Conservation (phyloP, 2,113 vertebrate genomes). For the Microcebus lehilahytsara region DNA sequence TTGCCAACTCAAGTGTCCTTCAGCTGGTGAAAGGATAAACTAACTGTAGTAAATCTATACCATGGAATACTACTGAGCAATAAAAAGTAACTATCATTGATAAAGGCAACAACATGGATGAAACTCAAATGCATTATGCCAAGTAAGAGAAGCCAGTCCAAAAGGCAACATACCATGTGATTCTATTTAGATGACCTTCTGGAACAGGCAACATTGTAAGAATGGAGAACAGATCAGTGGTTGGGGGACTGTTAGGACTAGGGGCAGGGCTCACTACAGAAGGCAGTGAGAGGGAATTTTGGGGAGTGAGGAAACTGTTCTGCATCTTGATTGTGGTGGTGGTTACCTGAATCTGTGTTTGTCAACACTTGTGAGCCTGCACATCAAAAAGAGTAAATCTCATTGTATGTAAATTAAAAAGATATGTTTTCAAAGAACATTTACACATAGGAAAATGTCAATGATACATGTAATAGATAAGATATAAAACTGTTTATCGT, state of each 20-base stretch:
- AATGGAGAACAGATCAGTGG: background rate
- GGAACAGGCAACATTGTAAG: too few relatives aligned
- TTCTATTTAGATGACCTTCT: background rate
- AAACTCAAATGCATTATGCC: background rate
- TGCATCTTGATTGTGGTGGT: background rate
- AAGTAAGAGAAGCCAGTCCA: background rate
- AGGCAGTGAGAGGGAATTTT: too few relatives aligned
- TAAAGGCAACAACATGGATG: rapidly evolving
- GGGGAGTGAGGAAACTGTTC: rapidly evolving
- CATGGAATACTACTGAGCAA: background rate
- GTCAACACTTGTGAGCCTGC: background rate
- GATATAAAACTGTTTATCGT: background rate
- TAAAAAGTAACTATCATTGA: background rate
- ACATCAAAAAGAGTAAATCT: background rate
- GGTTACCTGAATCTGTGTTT: background rate
- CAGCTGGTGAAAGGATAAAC: background rate
- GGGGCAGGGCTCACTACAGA: background rate
- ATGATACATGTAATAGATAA: background rate
- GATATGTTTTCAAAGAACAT: background rate
- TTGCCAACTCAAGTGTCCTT: background rate
- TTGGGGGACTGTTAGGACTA: rapidly evolving
- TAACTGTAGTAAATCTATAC: background rate
- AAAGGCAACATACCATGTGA: background rate
- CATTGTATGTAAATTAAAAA: background rate
- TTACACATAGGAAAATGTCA: background rate